Conservation (phyloP, 1,140 invertebrate species). For the Adelges cooleyi region DNA sequence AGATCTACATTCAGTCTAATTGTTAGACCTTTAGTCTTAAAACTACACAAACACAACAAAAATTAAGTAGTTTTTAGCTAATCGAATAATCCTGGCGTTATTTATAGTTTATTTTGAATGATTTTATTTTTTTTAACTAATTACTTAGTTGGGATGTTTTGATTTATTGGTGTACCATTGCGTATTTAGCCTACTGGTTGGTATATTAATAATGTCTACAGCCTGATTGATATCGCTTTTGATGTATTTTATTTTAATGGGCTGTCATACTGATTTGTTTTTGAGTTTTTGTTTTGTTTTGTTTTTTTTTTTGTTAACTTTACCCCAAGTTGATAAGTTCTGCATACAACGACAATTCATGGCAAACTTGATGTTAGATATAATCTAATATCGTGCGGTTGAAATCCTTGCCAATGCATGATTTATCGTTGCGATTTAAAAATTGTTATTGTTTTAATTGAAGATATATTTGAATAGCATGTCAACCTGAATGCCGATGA, state of each 20-base stretch:
- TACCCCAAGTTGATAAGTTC: no score
- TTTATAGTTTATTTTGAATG: conserved; percentile 12
- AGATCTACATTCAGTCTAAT: no score
- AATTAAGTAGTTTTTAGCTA: conserved; percentile 24
- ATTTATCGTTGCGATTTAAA: no score
- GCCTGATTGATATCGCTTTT: conserved; percentile 24
- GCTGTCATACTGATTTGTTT: conserved; percentile 19
- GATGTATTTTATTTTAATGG: conserved; percentile 17
- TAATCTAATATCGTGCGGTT: no score
- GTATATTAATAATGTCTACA: neutral
- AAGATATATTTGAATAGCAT: no score
- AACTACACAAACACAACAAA: no score
- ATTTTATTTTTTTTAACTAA: neutral
- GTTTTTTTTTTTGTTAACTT: no score
- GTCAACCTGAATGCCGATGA: no score
- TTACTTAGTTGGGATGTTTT: conserved; percentile 20
- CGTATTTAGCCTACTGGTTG: conserved; percentile 12
- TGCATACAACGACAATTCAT: neutral
- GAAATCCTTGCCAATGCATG: no score
- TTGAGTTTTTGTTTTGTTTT: conserved; percentile 7
- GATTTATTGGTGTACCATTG: conserved; percentile 16
- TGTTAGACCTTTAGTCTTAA: no score
- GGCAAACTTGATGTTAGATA: no score
- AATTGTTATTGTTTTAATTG: no score
- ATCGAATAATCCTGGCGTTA: conserved; percentile 17